A percentile compares a stretch with the other conserved stretches of the same genome.
These are phyloP conservation scores for Maccullochella peelii DNA, from an alignment of 2,113 vertebrate genomes.

Conservation along the genomic window DNA sequence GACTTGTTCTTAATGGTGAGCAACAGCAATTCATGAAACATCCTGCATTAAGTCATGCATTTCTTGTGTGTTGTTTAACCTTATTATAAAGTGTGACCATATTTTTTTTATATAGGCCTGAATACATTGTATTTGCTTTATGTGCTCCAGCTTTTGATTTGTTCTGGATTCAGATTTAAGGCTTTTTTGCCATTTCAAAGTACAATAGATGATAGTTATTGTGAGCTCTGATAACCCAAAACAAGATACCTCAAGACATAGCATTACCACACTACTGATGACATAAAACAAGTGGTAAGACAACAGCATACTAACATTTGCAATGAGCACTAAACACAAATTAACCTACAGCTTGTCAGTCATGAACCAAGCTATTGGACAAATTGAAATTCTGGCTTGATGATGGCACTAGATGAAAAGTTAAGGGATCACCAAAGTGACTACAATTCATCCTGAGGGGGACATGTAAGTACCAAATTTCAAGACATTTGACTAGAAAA, in stretches of 20 bases:
- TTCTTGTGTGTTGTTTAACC: neutral
- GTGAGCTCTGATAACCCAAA: neutral
- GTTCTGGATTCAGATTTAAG: neutral
- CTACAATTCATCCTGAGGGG: too few relatives aligned
- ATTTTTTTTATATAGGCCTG: neutral
- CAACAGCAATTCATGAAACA: neutral
- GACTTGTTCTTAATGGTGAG: neutral
- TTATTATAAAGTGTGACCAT: neutral
- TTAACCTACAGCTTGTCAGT: too few relatives aligned
- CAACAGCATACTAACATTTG: too few relatives aligned
- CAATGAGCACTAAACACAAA: too few relatives aligned
- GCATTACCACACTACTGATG: too few relatives aligned
- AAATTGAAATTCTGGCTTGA: neutral
- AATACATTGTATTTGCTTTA: neutral
- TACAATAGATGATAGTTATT: neutral
- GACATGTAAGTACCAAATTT: too few relatives aligned
- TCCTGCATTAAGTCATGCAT: neutral
- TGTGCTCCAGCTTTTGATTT: neutral
- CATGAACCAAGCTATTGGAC: too few relatives aligned
- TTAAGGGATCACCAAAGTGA: neutral
- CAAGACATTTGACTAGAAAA: neutral
- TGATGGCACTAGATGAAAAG: neutral
- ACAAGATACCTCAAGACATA: too few relatives aligned
- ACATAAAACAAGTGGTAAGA: too few relatives aligned
- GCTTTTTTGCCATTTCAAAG: neutral